Percentiles rank a stretch among this genome's conserved stretches.
phyloP scores from a whole-genome alignment of 2,113 vertebrate genomes.

The Bubalus kerabau region DNA sequence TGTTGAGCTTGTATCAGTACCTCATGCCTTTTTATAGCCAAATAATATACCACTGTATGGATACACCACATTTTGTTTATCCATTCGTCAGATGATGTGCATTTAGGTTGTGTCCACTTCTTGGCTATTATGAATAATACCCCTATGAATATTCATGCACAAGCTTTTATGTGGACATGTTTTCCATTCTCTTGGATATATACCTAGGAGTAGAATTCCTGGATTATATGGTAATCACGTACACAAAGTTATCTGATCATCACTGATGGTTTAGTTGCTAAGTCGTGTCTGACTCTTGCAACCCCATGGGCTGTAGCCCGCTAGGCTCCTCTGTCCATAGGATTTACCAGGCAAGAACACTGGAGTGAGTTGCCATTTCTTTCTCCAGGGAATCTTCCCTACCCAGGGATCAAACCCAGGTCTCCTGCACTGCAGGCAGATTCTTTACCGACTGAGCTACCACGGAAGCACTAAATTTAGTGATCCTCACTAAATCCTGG shows the following conservation, averaged over 20 bases:
- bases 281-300: background rate
- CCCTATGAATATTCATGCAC: background rate
- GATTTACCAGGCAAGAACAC: background rate
- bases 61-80: background rate
- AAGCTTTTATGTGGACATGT: background rate
- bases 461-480: background rate
- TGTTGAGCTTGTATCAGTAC: background rate
- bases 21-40: background rate
- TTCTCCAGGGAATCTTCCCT: background rate
- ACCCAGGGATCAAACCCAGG: background rate
- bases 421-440: background rate
- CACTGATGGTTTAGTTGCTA: background rate
- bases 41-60: background rate
- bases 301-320: background rate
- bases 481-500: background rate
- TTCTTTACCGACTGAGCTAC: background rate
- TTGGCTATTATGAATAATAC: background rate
- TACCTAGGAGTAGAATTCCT: background rate
- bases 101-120: background rate
- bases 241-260: background rate
- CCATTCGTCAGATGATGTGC: background rate
- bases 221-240: background rate
- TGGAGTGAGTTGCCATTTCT: background rate
- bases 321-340: background rate
- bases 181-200: background rate